phyloP scores from a whole-genome alignment of 2,113 vertebrate genomes.

The Pantherophis guttatus region DNA sequence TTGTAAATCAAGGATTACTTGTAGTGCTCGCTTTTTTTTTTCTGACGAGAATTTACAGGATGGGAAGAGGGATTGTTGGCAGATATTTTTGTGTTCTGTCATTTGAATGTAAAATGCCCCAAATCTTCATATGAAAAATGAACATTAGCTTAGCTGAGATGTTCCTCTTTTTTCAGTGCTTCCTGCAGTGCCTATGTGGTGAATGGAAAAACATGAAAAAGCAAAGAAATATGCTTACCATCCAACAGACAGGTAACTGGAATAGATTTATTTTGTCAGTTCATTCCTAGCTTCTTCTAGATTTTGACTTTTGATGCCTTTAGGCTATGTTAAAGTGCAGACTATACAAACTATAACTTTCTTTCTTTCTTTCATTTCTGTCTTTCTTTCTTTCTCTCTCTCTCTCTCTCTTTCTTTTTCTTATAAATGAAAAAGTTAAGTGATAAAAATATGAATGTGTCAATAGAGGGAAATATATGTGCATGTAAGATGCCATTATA shows the following conservation, averaged over 20 bases:
- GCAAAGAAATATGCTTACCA: background rate
- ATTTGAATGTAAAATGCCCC: background rate
- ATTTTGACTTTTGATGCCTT: background rate
- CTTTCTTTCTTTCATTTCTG: background rate
- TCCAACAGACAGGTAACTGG: background rate
- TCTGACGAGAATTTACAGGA: background rate
- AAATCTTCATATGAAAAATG: background rate
- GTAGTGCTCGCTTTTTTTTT: background rate
- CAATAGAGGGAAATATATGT: slow-evolving; percentile 49
- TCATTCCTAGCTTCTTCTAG: background rate
- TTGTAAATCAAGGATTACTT: background rate
- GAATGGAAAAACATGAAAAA: background rate
- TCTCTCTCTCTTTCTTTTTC: background rate
- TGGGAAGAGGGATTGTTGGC: background rate
- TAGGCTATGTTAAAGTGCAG: background rate
- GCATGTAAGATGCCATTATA: slow-evolving; percentile 55
- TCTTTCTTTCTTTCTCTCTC: too few relatives aligned
- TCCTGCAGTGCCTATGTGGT: background rate
- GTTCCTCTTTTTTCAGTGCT: background rate
- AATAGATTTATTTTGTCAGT: background rate
- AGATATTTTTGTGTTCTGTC: background rate
- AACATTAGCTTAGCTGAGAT: background rate
- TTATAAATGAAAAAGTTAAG: background rate
- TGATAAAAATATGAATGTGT: background rate
- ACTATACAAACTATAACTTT: background rate